These are phyloP conservation scores for Campodea augens DNA, from an alignment of 1,140 invertebrate species.

Conservation along the genomic window DNA sequence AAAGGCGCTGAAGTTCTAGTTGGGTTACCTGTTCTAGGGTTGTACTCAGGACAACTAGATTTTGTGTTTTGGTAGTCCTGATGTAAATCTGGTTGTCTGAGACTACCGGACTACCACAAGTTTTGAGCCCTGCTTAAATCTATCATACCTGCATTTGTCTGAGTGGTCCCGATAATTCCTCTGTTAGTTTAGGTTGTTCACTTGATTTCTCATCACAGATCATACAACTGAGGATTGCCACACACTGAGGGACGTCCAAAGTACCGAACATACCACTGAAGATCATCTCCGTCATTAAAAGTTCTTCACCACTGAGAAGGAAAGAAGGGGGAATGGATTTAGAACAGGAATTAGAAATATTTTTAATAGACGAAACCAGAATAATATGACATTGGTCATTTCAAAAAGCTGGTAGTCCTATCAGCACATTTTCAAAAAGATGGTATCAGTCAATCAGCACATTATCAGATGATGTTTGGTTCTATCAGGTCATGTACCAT, in stretches of 20 bases:
- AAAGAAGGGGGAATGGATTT: too few relatives aligned
- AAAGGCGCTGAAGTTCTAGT: too few relatives aligned
- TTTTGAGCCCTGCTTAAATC: too few relatives aligned
- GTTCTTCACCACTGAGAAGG: constrained; percentile 68
- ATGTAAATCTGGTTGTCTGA: too few relatives aligned
- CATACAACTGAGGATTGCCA: constrained; percentile 84
- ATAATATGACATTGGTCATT: not conserved
- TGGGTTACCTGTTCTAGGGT: too few relatives aligned
- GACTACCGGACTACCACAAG: too few relatives aligned
- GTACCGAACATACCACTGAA: constrained; percentile 92
- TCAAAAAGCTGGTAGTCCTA: not conserved
- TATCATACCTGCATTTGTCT: constrained; percentile 69
- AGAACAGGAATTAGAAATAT: not conserved
- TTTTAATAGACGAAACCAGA: constrained; percentile 2
- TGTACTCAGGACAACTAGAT: too few relatives aligned
- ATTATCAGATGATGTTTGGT: too few relatives aligned
- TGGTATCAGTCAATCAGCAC: too few relatives aligned
- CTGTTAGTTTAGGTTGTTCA: constrained; percentile 60
- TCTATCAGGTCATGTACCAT: too few relatives aligned
- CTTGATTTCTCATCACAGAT: constrained; percentile 90
- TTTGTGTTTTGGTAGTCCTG: too few relatives aligned
- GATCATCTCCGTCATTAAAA: constrained; percentile 95
- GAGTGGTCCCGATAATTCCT: constrained; percentile 70
- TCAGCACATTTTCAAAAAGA: too few relatives aligned
- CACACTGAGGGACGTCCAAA: constrained; percentile 59